These are phyloP conservation scores for Drosophila nebulosa DNA, from an alignment of 1,140 invertebrate genomes.

Conservation along the genomic window DNA sequence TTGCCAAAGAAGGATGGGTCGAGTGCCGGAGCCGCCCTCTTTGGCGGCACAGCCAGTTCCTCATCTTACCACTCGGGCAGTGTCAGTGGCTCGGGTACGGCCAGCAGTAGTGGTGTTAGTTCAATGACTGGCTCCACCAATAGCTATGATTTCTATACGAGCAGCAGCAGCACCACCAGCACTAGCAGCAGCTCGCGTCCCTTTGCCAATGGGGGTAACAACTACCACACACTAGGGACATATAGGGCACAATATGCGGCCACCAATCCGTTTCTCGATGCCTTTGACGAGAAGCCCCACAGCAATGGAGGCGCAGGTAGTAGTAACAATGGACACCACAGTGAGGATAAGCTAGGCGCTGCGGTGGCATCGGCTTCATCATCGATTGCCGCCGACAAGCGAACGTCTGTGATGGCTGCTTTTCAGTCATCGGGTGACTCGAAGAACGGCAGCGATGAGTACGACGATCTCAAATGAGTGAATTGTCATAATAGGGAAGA, in stretches of 20 bases:
- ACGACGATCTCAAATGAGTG: slow-evolving; percentile 73
- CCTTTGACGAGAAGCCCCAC: slow-evolving; percentile 69
- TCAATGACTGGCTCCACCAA: slow-evolving; percentile 79
- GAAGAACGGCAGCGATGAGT: slow-evolving; percentile 78
- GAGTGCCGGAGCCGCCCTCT: slow-evolving; percentile 53
- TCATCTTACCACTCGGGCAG: slow-evolving; percentile 53
- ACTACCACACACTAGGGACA: slow-evolving; percentile 78
- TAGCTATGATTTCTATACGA: slow-evolving; percentile 76
- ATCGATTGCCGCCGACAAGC: slow-evolving; percentile 50
- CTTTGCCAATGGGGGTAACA: slow-evolving; percentile 68
- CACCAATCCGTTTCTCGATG: slow-evolving; percentile 79
- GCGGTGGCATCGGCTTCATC: background rate
- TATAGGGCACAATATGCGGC: slow-evolving; percentile 80
- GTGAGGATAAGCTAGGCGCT: slow-evolving; percentile 38
- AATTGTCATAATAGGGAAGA: background rate
- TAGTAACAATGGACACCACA: slow-evolving; percentile 30
- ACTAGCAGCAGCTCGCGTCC: slow-evolving; percentile 47
- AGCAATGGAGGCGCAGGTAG: slow-evolving; percentile 33
- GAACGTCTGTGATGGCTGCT: slow-evolving; percentile 60
- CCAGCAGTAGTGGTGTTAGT: slow-evolving; percentile 77
- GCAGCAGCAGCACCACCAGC: slow-evolving; percentile 31
- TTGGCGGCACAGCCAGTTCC: slow-evolving; percentile 49
- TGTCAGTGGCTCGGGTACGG: slow-evolving; percentile 57
- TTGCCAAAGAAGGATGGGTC: slow-evolving; percentile 71
- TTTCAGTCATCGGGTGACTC: slow-evolving; percentile 75